phyloP scores from a whole-genome alignment of 2,888 invertebrate species.

The Diploptera punctata region DNA sequence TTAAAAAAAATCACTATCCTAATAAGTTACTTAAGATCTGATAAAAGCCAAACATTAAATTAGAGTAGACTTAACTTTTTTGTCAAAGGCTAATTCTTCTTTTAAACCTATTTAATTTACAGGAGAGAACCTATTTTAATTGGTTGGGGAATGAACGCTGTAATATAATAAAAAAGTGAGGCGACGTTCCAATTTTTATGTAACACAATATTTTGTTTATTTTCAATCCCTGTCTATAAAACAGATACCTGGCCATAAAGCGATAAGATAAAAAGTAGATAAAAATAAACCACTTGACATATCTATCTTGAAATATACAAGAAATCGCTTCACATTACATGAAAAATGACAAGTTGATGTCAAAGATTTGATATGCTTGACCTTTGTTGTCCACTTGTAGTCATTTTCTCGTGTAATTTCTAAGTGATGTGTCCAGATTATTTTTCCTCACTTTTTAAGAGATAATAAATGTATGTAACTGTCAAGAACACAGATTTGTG shows the following conservation, averaged over 20 bases:
- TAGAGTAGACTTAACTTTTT: too few species aligned
- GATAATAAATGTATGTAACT: neutral
- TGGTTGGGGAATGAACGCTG: too few species aligned
- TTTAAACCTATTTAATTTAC: too few species aligned
- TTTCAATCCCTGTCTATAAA: neutral
- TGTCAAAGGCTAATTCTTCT: too few species aligned
- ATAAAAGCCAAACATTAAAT: too few species aligned
- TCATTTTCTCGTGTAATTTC: neutral
- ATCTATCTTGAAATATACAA: neutral
- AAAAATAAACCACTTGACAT: neutral
- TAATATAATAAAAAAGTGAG: too few species aligned
- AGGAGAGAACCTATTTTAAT: too few species aligned
- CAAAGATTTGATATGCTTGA: neutral
- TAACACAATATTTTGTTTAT: too few species aligned
- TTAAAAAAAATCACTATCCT: too few species aligned
- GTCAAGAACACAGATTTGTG: neutral
- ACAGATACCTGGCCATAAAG: too few species aligned
- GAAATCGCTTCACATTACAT: neutral
- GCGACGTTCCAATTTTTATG: too few species aligned
- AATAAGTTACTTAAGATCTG: too few species aligned
- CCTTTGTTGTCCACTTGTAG: neutral
- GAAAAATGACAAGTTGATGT: neutral
- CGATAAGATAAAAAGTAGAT: conserved; percentile 11
- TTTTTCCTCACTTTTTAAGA: neutral
- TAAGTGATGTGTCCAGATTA: conserved; percentile 7